phyloP scores from a whole-genome alignment of 2,113 vertebrate genomes.

The Brachypodius melanocephalos region DNA sequence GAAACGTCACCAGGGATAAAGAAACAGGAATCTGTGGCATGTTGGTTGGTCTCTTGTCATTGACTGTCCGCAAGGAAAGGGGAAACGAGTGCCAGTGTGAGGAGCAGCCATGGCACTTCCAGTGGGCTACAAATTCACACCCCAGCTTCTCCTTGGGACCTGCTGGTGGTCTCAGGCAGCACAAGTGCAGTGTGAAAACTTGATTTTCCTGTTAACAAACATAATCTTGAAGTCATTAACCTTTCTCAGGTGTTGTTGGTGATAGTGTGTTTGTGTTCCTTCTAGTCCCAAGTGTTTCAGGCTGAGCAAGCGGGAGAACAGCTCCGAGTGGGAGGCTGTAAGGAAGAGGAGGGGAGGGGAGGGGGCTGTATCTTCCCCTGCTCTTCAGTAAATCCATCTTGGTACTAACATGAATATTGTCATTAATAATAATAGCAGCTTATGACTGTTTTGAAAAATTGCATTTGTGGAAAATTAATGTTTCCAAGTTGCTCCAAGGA shows the following conservation, averaged over 20 bases:
- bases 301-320: neutral
- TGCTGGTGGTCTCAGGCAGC: neutral
- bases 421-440: constrained; percentile 49
- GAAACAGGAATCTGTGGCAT: neutral
- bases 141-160: neutral
- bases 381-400: constrained; percentile 12
- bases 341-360: neutral
- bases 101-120: accelerated
- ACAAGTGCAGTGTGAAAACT: neutral
- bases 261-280: neutral
- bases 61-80: neutral
- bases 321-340: neutral
- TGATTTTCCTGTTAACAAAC: neutral
- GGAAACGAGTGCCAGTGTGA: accelerated
- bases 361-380: neutral
- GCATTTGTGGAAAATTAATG: constrained; percentile 22
- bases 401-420: neutral
- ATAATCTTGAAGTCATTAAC: neutral
- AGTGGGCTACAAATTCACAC: accelerated
- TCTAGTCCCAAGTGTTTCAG: neutral
- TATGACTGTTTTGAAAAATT: constrained; percentile 50
- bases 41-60: neutral
- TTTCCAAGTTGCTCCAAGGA: constrained; percentile 9
- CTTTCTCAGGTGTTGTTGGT: neutral
- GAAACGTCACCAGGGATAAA: neutral